A percentile compares a stretch with the other conserved stretches of the same genome.
These are phyloP conservation scores for Mohoua ochrocephala DNA, from an alignment of 2,113 vertebrate genomes.

Conservation along the genomic window DNA sequence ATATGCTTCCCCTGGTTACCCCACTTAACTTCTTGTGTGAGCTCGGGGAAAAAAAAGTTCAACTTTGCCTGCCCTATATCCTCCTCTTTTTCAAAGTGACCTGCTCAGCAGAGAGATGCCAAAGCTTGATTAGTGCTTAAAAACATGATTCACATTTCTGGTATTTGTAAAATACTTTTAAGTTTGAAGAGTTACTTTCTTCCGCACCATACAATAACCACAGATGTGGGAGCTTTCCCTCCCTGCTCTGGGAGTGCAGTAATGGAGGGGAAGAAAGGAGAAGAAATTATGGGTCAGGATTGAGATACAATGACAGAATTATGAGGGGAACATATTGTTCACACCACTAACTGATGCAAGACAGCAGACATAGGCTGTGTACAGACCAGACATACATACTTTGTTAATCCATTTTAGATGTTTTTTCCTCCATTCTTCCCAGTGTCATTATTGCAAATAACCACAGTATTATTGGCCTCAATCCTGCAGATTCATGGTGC, in stretches of 20 bases:
- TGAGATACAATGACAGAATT: slow-evolving; percentile 33
- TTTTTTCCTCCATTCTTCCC: neutral
- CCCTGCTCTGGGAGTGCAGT: neutral
- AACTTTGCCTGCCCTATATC: neutral
- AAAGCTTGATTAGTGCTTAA: neutral
- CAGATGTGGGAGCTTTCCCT: neutral
- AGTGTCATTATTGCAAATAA: slow-evolving; percentile 32
- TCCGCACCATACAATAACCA: neutral
- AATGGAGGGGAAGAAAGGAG: neutral
- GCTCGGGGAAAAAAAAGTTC: neutral
- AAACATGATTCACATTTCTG: neutral
- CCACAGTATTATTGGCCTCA: slow-evolving; percentile 13
- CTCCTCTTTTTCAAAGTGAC: neutral
- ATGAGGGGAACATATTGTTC: slow-evolving; percentile 4
- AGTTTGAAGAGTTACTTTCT: neutral
- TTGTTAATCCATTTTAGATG: neutral
- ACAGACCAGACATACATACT: slow-evolving; percentile 7
- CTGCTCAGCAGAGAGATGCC: neutral
- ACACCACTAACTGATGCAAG: slow-evolving; percentile 12
- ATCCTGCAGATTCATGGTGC: slow-evolving; percentile 43
- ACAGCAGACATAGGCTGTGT: neutral
- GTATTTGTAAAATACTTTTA: neutral
- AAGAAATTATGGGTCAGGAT: neutral
- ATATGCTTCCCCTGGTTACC: neutral
- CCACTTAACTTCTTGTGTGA: neutral